phyloP scores from a whole-genome alignment of 1,140 invertebrate species.

The Drosophila suzukii region DNA sequence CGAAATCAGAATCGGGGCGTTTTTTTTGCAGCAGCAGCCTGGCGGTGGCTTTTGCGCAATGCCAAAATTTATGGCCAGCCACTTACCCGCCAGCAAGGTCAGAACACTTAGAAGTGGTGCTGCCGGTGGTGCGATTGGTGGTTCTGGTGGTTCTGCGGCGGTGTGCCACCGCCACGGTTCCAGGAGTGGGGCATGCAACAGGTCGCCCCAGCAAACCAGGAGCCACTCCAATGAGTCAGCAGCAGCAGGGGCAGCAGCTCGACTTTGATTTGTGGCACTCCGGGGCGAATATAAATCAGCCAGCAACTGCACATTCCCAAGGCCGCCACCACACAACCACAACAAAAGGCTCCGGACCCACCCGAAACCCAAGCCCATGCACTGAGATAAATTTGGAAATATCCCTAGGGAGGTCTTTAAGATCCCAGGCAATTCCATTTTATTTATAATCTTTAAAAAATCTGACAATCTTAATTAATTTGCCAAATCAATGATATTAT shows the following conservation, averaged over 20 bases:
- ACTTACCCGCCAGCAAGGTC: constrained; percentile 72
- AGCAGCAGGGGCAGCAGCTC: constrained; percentile 13
- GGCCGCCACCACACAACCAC: constrained; percentile 41
- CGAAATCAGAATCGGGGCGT: constrained; percentile 34
- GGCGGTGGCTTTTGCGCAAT: constrained; percentile 60
- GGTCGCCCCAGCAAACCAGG: constrained; percentile 36
- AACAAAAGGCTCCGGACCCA: constrained; percentile 30
- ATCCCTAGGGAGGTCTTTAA: too few relatives aligned
- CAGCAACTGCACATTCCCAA: constrained; percentile 66
- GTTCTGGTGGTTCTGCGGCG: constrained; percentile 2
- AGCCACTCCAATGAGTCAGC: constrained; percentile 54
- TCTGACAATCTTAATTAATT: too few relatives aligned
- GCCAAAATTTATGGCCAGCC: constrained; percentile 70
- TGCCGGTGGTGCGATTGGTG: constrained; percentile 13
- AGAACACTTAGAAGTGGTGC: constrained; percentile 46
- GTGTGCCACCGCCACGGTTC: not conserved
- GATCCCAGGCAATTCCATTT: too few relatives aligned
- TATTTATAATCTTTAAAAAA: too few relatives aligned
- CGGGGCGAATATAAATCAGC: constrained; percentile 58
- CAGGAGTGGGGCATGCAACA: constrained; percentile 45
- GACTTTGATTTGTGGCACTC: constrained; percentile 73
- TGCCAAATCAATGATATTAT: too few relatives aligned
- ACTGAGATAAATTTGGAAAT: constrained; percentile 3
- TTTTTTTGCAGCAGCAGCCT: not conserved
- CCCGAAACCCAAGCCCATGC: constrained; percentile 10